Base-by-base conservation (phyloP, 2,888 invertebrate genomes). In the Philereme vetulata region DNA sequence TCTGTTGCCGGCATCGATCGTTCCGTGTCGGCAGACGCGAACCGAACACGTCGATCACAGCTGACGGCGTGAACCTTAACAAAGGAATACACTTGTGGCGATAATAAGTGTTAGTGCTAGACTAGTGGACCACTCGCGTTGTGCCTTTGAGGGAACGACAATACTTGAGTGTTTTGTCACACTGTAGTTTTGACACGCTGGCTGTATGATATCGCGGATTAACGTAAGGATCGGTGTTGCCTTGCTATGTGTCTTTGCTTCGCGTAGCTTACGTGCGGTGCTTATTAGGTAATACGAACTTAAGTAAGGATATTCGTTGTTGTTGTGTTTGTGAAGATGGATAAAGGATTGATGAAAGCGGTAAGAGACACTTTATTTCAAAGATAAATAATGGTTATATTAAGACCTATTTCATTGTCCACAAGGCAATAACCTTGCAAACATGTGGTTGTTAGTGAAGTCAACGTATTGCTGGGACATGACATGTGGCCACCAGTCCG, bases 191-290 rank as follows among this genome's bases (percentile, higher is more conserved):
- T 78, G 80, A 77, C 80, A 83, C 67, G 79, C 79, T 80, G 78
- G 79, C 79, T 80, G 78, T 83, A 80, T 85, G 81, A 80, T 84
- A 85, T 79, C 78, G 82, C 78, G 77, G 76, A 81, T 77, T 82
- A 83, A 78, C 79, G 77, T 88, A 86, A 81, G 75, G 72, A 84
- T 88, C 85, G 81, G 87, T 90, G 90, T 90, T 91, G 92, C 92
- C 92, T 92, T 92, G 91, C 88, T 88, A 86, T 83, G 92, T 92
- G 91, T 90, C 91, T 90, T 91, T 89, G 89, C 87, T 90, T 85
- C 86, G 90, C 89, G 84, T 82, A 86, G 85, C 85, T 86, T 85
- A 82, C 79, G 88, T 85, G 82, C 80, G 89, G 90, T 91, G 90
- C 90, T 90, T 89, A 77, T 74, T 79, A 82, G 75, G 75, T 79